Conservation (phyloP, 2,113 vertebrate species). For the Taxidea taxus region DNA sequence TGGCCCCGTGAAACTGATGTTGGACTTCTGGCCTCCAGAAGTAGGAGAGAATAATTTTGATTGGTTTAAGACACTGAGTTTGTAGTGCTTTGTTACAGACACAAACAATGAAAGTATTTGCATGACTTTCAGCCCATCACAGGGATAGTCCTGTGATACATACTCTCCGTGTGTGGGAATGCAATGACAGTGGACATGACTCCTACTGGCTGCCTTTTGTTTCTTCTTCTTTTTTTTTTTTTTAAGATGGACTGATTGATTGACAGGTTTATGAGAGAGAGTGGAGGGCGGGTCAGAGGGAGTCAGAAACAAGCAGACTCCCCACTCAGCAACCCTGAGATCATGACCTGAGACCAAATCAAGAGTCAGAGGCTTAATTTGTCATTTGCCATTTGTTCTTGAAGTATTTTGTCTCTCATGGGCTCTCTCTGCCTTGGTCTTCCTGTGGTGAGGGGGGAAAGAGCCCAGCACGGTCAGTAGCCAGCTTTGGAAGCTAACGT, state of each 20-base stretch:
- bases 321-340: background rate
- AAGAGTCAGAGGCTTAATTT: background rate
- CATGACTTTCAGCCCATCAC: background rate
- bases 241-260: background rate
- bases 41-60: background rate
- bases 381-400: background rate
- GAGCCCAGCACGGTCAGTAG: background rate
- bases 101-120: background rate
- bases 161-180: background rate
- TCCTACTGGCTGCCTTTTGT: background rate
- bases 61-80: background rate
- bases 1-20: background rate
- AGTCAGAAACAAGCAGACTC: background rate
- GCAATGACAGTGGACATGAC: background rate
- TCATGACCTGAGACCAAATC: background rate
- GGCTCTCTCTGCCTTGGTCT: background rate
- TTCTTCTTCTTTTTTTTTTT: background rate
- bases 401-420: background rate
- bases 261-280: background rate
- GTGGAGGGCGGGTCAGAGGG: background rate
- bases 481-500: background rate
- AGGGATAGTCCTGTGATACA: background rate
- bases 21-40: background rate
- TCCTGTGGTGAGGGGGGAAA: background rate
- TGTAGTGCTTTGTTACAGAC: background rate